Evolutionary conservation across 1,140 invertebrate genomes (phyloP).

Genomic region (Artemia franciscana): DNA sequence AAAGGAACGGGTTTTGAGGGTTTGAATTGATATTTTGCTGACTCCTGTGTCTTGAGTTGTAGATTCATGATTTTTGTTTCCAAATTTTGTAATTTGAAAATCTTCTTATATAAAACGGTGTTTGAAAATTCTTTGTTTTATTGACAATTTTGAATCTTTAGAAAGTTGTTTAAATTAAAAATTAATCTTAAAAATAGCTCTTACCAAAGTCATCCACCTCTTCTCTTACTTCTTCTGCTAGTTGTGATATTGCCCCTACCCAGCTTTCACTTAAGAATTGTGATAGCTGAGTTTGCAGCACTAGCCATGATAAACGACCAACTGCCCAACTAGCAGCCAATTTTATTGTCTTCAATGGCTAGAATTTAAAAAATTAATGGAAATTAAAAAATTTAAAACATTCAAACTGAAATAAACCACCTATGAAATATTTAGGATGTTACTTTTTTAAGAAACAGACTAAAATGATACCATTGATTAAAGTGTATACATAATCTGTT

Average conservation of each 20-base stretch:
- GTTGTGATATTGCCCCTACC: constrained; percentile 13
- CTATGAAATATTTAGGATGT: constrained; percentile 13
- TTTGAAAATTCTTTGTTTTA: no score
- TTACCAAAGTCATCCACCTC: constrained; percentile 4
- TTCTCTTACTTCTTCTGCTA: constrained; percentile 1
- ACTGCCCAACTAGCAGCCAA: constrained; percentile 26
- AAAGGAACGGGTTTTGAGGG: no score
- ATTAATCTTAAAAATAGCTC: no score
- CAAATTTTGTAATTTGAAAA: no score
- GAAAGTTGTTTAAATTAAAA: no score
- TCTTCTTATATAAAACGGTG: no score
- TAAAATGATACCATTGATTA: neutral
- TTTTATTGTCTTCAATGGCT: constrained; percentile 23
- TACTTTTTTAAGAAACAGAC: neutral
- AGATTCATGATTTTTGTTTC: no score
- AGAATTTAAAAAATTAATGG: constrained; percentile 13
- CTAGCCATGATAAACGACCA: constrained; percentile 22
- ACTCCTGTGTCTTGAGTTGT: no score
- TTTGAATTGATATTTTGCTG: no score
- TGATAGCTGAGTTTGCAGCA: constrained; percentile 19
- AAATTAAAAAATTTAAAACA: constrained; percentile 14
- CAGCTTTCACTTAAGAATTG: constrained; percentile 20
- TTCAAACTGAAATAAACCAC: no score
- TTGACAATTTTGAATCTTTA: no score
- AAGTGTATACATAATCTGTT: no score